Conservation (phyloP, 2,797 vertebrate genomes). For the Halcyon leucocephala region DNA sequence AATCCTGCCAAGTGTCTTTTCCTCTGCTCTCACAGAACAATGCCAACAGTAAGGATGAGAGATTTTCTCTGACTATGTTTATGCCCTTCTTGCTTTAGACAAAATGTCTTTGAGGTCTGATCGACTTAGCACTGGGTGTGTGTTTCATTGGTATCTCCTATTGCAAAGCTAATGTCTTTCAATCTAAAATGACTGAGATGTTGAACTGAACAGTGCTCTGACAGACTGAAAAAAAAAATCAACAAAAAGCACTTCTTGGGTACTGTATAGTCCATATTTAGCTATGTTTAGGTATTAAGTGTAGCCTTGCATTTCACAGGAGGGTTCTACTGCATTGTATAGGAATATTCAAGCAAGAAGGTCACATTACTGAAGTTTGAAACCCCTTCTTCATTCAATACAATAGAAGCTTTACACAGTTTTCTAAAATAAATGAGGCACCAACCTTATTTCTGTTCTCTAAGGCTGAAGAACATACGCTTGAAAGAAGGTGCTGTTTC, state of each 20-base stretch:
- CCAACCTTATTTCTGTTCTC: background rate
- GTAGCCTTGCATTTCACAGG: background rate
- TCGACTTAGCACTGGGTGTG: background rate
- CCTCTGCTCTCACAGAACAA: background rate
- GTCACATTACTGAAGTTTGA: background rate
- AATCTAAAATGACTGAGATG: background rate
- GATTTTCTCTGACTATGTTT: background rate
- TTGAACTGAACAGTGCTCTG: background rate
- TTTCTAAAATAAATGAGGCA: constrained; percentile 18
- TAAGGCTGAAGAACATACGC: background rate
- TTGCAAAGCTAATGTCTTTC: background rate
- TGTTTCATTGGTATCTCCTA: background rate
- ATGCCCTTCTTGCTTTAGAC: background rate
- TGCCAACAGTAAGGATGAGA: background rate
- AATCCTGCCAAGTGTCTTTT: background rate
- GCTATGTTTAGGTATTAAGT: background rate
- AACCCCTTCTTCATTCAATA: background rate
- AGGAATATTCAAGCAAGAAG: constrained; percentile 6
- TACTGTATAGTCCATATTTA: background rate
- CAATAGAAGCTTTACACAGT: background rate
- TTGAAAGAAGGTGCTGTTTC: background rate
- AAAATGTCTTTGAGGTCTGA: constrained; percentile 20
- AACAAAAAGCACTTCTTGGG: background rate
- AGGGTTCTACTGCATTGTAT: background rate
- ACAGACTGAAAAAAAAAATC: background rate